phyloP scores from a whole-genome alignment of 2,113 vertebrate species.

The Elachura formosa region DNA sequence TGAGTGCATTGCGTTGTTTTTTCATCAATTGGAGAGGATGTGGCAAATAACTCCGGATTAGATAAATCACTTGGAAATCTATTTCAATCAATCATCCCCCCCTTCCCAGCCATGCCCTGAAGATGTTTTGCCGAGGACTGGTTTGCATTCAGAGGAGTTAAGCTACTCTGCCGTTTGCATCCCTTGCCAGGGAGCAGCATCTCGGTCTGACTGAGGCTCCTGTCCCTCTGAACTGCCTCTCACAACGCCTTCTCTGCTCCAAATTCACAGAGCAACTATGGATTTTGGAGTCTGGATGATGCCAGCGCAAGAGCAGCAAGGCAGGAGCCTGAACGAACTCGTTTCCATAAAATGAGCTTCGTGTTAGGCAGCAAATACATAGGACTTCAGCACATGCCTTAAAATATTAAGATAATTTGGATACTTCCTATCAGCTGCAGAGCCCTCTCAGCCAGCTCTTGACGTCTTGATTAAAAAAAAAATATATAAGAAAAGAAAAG shows the following conservation, averaged over 20 bases:
- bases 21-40: not conserved
- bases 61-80: slow-evolving; percentile 41
- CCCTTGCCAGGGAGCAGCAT: not conserved
- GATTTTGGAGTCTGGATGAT: not conserved
- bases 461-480: not conserved
- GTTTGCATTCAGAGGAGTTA: not conserved
- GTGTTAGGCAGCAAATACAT: not conserved
- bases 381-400: too few relatives aligned
- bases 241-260: not conserved
- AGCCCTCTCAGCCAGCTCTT: not conserved
- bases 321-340: not conserved
- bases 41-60: slow-evolving; percentile 30
- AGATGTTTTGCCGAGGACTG: slow-evolving; percentile 36
- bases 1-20: not conserved
- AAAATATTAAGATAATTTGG: too few relatives aligned
- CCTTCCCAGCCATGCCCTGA: not conserved
- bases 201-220: not conserved
- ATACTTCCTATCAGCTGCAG: not conserved
- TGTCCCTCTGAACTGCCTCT: not conserved
- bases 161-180: not conserved
- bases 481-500: fast-evolving
- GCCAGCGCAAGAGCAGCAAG: not conserved
- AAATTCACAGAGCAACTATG: fast-evolving
- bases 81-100: slow-evolving; percentile 44
- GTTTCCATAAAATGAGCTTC: not conserved